A percentile compares a stretch with the other conserved stretches of the same genome.
phyloP scores from a whole-genome alignment of 2,888 invertebrate genomes.

The Artemia sp. region DNA sequence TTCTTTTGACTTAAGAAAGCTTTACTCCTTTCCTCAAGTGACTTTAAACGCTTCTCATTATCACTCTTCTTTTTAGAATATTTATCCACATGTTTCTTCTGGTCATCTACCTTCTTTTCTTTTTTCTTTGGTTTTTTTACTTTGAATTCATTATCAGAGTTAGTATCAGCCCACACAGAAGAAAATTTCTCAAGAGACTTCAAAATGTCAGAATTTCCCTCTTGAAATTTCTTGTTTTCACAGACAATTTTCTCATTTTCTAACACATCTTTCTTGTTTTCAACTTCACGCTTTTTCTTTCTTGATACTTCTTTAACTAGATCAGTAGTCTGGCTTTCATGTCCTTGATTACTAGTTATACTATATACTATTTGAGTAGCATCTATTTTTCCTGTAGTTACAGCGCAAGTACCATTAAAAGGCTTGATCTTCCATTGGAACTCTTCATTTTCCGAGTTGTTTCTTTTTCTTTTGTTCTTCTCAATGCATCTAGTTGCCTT shows the following conservation, averaged over 20 bases:
- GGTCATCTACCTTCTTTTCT: neutral
- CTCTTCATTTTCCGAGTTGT: conserved; percentile 5
- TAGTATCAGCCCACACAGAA: neutral
- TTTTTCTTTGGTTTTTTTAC: neutral
- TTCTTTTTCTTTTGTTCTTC: conserved; percentile 3
- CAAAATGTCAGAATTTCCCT: neutral
- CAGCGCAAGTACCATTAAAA: neutral
- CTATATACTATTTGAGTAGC: neutral
- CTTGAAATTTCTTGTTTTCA: too few species aligned
- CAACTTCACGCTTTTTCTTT: neutral
- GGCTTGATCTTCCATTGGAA: conserved; percentile 13
- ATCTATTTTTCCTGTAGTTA: neutral
- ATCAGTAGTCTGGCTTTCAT: neutral
- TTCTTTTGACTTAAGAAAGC: neutral
- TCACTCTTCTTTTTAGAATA: neutral
- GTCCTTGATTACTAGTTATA: neutral
- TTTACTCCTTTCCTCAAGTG: conserved; percentile 3
- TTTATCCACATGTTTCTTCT: neutral
- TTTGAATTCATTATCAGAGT: neutral
- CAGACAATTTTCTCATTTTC: too few species aligned
- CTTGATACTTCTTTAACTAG: neutral
- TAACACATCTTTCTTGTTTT: too few species aligned
- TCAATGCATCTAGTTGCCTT: neutral
- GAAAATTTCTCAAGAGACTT: neutral
- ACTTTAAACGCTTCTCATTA: conserved; percentile 6